These are phyloP conservation scores for Anguilla megastoma DNA, from an alignment of 2,797 vertebrate genomes.

Conservation along the genomic window DNA sequence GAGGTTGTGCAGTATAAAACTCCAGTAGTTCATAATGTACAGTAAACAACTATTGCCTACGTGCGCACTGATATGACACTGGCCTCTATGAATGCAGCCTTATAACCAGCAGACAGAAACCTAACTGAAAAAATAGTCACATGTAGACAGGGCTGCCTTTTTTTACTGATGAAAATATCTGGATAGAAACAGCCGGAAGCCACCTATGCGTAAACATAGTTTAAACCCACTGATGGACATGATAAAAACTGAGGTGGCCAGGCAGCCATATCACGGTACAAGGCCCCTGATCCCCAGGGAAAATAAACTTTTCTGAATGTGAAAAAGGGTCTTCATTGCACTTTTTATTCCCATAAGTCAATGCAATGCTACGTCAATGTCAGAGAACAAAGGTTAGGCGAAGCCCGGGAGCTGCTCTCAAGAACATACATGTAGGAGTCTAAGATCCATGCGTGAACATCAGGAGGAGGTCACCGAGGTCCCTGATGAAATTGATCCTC, in stretches of 20 bases:
- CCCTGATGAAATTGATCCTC: conserved; percentile 18
- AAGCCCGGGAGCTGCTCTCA: neutral
- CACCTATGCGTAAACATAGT: neutral
- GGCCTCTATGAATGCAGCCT: conserved; percentile 30
- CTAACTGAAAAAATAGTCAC: neutral
- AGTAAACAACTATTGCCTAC: conserved; percentile 32
- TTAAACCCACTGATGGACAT: neutral
- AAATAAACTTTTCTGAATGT: neutral
- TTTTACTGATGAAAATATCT: conserved; percentile 3
- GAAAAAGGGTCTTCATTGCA: neutral
- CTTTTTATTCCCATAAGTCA: neutral
- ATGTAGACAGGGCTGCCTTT: neutral
- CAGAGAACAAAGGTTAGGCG: neutral
- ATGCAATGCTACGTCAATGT: neutral
- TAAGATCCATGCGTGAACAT: neutral
- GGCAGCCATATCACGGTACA: neutral
- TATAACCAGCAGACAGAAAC: conserved; percentile 20
- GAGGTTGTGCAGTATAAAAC: neutral
- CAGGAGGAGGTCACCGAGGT: neutral
- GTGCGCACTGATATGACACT: conserved; percentile 25
- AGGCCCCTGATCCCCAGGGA: neutral
- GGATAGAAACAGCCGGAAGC: neutral
- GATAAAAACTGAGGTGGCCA: neutral
- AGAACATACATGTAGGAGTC: neutral
- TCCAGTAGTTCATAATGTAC: conserved; percentile 41